phyloP scores from a whole-genome alignment of 2,888 invertebrate genomes.

The Globia sparganii region DNA sequence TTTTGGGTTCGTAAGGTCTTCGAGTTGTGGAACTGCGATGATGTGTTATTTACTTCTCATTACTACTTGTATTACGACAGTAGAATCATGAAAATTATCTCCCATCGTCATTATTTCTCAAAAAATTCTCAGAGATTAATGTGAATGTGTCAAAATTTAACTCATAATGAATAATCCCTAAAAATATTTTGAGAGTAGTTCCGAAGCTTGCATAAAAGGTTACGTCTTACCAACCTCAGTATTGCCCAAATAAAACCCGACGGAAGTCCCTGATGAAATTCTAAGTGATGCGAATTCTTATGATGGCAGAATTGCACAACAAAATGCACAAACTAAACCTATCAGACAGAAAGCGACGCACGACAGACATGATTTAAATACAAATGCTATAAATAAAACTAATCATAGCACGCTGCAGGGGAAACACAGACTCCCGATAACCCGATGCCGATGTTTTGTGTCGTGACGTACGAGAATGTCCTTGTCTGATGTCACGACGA shows the following conservation, averaged over 20 bases:
- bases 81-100: not conserved
- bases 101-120: not conserved
- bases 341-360: conserved; percentile 5
- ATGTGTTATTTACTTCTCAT: conserved; percentile 47
- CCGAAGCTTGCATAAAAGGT: not conserved
- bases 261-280: not conserved
- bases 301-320: conserved; percentile 9
- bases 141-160: not conserved
- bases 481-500: conserved; percentile 12
- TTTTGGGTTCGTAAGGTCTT: conserved; percentile 66
- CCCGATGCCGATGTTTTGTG: conserved; percentile 35
- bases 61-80: not conserved
- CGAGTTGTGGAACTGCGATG: conserved; percentile 47
- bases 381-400: conserved; percentile 17
- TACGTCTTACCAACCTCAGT: too few relatives aligned
- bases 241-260: not conserved
- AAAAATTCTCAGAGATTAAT: too few relatives aligned
- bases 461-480: conserved; percentile 35
- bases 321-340: not conserved
- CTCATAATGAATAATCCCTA: not conserved
- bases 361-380: conserved; percentile 9
- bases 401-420: conserved; percentile 26
- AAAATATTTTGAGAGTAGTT: not conserved
- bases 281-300: not conserved
- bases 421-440: conserved; percentile 43